A percentile compares a stretch with the other conserved stretches of the same genome.
Conservation (phyloP, 1,140 invertebrate genomes). For the Copidosoma floridanum region DNA sequence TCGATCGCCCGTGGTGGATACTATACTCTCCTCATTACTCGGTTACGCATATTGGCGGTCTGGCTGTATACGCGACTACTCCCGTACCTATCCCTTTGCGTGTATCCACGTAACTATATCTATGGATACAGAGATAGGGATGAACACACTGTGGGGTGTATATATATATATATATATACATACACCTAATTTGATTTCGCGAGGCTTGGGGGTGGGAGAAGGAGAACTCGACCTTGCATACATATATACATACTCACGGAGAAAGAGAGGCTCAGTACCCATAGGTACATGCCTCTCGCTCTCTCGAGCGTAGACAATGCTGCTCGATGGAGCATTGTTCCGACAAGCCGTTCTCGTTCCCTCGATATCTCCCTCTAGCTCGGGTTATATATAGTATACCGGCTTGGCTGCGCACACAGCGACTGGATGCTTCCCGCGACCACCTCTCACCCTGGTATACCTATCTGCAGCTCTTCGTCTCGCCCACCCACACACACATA, state of each 20-base stretch:
- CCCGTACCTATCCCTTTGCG: constrained; percentile 34
- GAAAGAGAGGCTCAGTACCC: constrained; percentile 28
- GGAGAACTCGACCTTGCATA: constrained; percentile 36
- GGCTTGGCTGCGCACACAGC: too few relatives aligned
- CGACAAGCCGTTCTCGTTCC: constrained; percentile 33
- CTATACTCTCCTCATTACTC: too few relatives aligned
- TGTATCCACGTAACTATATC: too few relatives aligned
- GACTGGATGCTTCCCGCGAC: constrained; percentile 19
- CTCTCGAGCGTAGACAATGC: constrained; percentile 41
- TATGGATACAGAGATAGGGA: too few relatives aligned
- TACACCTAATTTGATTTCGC: constrained; percentile 50
- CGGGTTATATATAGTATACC: too few relatives aligned
- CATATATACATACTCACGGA: too few relatives aligned
- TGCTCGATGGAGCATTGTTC: constrained; percentile 55
- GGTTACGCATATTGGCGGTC: constrained; percentile 39
- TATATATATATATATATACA: too few relatives aligned
- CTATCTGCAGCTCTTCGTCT: background rate
- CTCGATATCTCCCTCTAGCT: constrained; percentile 3
- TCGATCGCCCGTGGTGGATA: too few relatives aligned
- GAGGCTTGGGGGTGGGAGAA: too few relatives aligned
- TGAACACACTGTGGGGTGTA: too few relatives aligned
- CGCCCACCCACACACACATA: too few relatives aligned
- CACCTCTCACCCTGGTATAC: background rate
- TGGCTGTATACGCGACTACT: background rate
- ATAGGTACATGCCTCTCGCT: too few relatives aligned